Conservation (phyloP, 1,140 invertebrate genomes). For the Conus ventricosus region DNA sequence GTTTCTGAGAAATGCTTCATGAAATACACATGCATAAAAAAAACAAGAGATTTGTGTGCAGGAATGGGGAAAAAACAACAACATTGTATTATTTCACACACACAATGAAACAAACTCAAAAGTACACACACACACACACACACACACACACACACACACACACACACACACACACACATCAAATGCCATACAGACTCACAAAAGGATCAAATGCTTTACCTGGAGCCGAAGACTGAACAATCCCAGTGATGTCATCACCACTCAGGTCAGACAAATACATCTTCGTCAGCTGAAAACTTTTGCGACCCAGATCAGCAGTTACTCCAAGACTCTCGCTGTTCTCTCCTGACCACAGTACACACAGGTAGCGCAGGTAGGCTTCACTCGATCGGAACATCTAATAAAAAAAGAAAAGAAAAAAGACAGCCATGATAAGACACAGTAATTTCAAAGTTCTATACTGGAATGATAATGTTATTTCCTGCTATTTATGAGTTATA, state of each 20-base stretch:
- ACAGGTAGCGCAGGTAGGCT: conserved; percentile 22
- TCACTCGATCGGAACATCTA: conserved; percentile 1
- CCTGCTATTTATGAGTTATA: no score
- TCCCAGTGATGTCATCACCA: background rate
- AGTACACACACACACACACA: background rate
- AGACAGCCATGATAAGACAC: no score
- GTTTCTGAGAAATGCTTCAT: no score
- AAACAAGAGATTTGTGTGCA: no score
- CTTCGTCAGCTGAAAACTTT: background rate
- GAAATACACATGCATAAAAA: no score
- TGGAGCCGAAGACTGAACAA: background rate
- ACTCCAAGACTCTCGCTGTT: background rate
- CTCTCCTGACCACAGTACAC: conserved; percentile 23
- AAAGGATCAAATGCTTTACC: background rate
- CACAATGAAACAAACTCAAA: background rate
- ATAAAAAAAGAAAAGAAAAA: background rate
- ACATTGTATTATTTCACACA: background rate
- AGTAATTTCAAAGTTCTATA: no score
- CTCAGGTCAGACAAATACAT: background rate
- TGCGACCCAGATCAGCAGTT: background rate
- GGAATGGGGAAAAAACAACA: no score
- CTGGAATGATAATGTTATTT: no score
- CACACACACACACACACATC: background rate
- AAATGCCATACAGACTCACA: background rate
- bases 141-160: background rate